phyloP scores from a whole-genome alignment of 1,140 invertebrate genomes.

The Drosophila jambulina region DNA sequence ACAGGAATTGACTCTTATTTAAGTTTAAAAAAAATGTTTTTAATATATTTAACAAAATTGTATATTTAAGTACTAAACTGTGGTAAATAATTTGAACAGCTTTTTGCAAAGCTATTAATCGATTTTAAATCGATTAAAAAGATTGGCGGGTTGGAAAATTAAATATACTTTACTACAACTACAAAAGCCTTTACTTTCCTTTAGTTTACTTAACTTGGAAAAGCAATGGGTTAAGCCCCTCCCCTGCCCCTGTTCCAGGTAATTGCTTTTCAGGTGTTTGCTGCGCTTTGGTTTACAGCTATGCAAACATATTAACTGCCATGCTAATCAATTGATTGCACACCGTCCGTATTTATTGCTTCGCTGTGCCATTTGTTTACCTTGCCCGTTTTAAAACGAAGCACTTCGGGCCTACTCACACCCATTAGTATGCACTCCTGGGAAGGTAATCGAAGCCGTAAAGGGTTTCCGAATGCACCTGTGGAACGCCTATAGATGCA shows the following conservation, averaged over 20 bases:
- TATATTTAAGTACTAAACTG: background rate
- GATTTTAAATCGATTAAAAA: background rate
- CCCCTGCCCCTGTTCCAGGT: constrained; percentile 1
- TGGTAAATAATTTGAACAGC: background rate
- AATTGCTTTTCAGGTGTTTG: constrained; percentile 40
- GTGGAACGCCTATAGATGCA: background rate
- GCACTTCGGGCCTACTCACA: constrained; percentile 11
- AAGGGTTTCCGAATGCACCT: background rate
- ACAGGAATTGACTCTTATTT: background rate
- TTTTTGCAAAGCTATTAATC: background rate
- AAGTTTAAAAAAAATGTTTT: background rate
- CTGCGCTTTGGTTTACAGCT: constrained; percentile 48
- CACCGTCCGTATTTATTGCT: constrained; percentile 27
- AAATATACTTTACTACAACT: no score
- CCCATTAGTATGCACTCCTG: constrained; percentile 22
- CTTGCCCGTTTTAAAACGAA: constrained; percentile 16
- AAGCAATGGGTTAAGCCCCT: background rate
- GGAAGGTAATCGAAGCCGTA: constrained; percentile 16
- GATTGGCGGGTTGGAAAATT: background rate
- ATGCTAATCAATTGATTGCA: constrained; percentile 59
- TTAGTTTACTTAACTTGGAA: background rate
- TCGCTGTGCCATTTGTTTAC: constrained; percentile 31
- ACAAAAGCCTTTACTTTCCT: background rate
- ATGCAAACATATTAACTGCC: constrained; percentile 57
- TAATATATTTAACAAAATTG: background rate